Base-by-base conservation (phyloP, 1,140 invertebrate genomes). In the Saxidomus purpurata region DNA sequence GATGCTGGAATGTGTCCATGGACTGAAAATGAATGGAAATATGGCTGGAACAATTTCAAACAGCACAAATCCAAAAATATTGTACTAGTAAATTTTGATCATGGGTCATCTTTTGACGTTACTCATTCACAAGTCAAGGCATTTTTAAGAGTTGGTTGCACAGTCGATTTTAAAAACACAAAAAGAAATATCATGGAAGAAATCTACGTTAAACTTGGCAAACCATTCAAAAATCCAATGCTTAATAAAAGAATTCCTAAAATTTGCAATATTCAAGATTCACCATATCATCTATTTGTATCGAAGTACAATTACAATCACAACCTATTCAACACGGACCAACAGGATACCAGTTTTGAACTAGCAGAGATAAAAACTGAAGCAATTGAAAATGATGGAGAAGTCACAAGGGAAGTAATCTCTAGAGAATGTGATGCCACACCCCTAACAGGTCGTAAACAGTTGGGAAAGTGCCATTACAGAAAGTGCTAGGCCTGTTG, bases 1-100 rank as follows among this genome's bases (percentile, higher is more conserved):
- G 63, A 85, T 17, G 31, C 25, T 4, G 67, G 25, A 17, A 31
- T 28, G n/a, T 17, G 82, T 17, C 34, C 82, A 40, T 85, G 82
- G 82, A 49, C 82, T 19, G 82, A 85, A 40, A 85, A 71, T 59
- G 52, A 59, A 71, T 84, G 81, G 81, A 84, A 84, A 71, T 84
- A 69, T 47, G 81, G 52, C 15, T 84, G 81, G 81, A n/a, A 47
- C 36, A 38, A 43, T n/a, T 84, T 84, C 38, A 69, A 47, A 71
- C 0, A 6, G n/a, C 1, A 40, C 40, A 36, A 25, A 38, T 36
- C 2, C 8, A 84, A 84, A 49, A 84, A 63, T n/a, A 63, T 84
- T 84, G 59, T 84, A 15, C 25, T 84, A n/a, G 17, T 84, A 8
- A 84, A 84, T 36, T 84, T 52, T 43, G 81, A 84, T 31, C 43